Conservation (phyloP, 2,888 invertebrate species). For the Andrena trimmerana region DNA sequence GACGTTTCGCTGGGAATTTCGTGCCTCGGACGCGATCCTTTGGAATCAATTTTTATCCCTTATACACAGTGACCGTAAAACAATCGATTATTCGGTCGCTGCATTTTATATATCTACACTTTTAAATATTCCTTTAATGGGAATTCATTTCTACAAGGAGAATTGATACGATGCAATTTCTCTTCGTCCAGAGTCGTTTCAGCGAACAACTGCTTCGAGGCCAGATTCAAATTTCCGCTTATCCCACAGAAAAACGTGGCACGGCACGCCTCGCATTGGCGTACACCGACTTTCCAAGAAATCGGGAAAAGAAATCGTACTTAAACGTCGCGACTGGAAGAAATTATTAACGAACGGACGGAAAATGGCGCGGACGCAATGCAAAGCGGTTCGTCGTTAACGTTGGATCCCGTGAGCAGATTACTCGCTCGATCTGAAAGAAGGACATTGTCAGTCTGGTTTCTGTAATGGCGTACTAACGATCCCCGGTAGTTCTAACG, state of each 20-base stretch:
- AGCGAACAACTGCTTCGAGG: background rate
- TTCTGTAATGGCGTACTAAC: conserved; percentile 34
- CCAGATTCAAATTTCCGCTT: conserved; percentile 21
- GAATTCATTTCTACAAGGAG: background rate
- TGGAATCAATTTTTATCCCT: background rate
- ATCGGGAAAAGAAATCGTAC: no score
- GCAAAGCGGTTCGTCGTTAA: background rate
- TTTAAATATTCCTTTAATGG: background rate
- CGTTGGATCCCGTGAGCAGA: background rate
- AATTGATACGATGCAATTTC: conserved; percentile 1
- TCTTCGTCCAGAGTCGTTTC: no score
- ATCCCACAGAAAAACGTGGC: background rate
- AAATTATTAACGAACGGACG: background rate
- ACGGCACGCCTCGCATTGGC: background rate
- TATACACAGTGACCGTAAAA: background rate
- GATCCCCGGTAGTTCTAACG: conserved; percentile 26
- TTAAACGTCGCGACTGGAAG: background rate
- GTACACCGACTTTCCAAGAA: background rate
- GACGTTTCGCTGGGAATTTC: conserved; percentile 41
- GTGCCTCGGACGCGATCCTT: background rate
- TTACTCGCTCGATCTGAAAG: background rate
- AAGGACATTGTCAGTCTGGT: conserved; percentile 1
- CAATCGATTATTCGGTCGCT: background rate
- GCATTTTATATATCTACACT: background rate
- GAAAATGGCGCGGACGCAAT: conserved; percentile 13